Evolutionary conservation across 1,140 invertebrate genomes (phyloP).

Genomic region (Drosophila paulistorum): DNA sequence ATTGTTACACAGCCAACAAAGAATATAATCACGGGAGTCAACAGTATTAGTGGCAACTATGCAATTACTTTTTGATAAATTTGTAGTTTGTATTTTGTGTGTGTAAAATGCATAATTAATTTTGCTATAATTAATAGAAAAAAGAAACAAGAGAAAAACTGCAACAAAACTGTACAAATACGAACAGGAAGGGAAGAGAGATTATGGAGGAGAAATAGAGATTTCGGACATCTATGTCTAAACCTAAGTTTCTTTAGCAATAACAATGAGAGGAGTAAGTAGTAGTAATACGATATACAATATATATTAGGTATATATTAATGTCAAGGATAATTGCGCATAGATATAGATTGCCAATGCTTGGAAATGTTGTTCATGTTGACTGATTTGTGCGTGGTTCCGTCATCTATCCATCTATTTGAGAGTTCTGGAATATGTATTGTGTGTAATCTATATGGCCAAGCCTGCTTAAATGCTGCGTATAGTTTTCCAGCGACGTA

Average conservation of each 20-base stretch:
- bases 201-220: neutral
- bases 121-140: conserved; percentile 14
- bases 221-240: neutral
- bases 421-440: neutral
- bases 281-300: conserved; percentile 16
- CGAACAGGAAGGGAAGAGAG: conserved; percentile 1
- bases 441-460: conserved; percentile 19
- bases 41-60: too few relatives aligned
- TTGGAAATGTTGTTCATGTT: conserved; percentile 19
- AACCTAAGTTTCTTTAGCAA: conserved; percentile 11
- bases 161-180: conserved; percentile 5
- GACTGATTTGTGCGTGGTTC: conserved; percentile 61
- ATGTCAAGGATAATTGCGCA: conserved; percentile 4
- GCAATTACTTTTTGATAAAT: conserved; percentile 15
- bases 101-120: conserved; percentile 16
- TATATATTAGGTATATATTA: conserved; percentile 21
- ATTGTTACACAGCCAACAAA: too few relatives aligned
- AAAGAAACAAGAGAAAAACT: neutral
- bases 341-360: conserved; percentile 13
- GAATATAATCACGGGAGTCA: too few relatives aligned
- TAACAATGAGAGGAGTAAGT: conserved; percentile 11
- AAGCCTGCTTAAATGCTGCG: conserved; percentile 84
- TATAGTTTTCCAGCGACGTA: conserved; percentile 86
- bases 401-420: neutral
- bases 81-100: conserved; percentile 7